Evolutionary conservation across 2,888 invertebrate species (phyloP).

Genomic region (Listrodromus nycthemerus): DNA sequence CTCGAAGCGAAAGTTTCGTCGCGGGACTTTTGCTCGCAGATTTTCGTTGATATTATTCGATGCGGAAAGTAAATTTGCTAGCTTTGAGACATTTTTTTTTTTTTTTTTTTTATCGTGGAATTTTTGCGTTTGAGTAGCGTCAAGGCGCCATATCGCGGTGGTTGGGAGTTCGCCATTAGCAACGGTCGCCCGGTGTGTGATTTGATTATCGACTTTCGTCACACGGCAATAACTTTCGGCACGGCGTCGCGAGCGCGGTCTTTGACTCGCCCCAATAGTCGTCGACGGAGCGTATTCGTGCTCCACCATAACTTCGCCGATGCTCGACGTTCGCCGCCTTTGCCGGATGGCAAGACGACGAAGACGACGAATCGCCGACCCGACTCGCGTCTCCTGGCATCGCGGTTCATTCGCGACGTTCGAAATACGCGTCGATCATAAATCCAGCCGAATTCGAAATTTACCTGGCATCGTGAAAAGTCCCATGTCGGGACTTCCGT

Average conservation of each 20-base stretch:
- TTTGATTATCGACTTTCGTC: conserved; percentile 73
- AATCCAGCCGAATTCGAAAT: background rate
- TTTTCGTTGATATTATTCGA: background rate
- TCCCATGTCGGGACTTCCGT: background rate
- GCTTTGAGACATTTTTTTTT: conserved; percentile 22
- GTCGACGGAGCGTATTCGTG: conserved; percentile 11
- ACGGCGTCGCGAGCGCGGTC: conserved; percentile 56
- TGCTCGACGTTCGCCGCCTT: background rate
- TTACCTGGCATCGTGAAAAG: background rate
- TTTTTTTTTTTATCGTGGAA: background rate
- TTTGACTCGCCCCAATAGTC: conserved; percentile 62
- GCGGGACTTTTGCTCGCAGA: too few relatives aligned
- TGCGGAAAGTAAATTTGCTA: conserved; percentile 5
- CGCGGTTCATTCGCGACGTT: background rate
- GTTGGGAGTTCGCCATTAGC: conserved; percentile 61
- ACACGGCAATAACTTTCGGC: conserved; percentile 71
- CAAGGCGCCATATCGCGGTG: conserved; percentile 66
- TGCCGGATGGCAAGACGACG: too few relatives aligned
- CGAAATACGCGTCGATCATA: background rate
- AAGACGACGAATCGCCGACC: background rate
- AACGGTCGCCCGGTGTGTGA: conserved; percentile 69
- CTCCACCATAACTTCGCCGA: background rate
- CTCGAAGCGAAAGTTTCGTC: too few relatives aligned
- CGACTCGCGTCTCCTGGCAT: background rate
- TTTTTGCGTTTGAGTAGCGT: conserved; percentile 48